Evolutionary conservation across 2,113 vertebrate genomes (phyloP).

Genomic region (Himantopus leucocephalus): DNA sequence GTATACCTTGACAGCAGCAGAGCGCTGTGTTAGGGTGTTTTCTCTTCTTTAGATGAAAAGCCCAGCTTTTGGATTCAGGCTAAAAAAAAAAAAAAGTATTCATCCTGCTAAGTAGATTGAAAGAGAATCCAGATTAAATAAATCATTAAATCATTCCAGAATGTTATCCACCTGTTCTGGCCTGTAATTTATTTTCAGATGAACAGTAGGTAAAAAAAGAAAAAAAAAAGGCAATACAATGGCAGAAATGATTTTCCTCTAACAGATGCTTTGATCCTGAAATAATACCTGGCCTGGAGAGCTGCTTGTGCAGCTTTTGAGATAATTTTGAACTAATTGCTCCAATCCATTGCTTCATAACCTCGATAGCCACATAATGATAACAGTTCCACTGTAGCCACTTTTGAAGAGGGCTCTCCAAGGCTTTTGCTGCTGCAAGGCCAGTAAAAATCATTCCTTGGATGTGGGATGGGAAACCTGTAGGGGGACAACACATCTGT

Average conservation of each 20-base stretch:
- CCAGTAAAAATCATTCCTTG: background rate
- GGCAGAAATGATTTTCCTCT: background rate
- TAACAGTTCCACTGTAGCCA: background rate
- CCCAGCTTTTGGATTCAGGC: conserved; percentile 30
- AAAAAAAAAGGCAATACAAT: background rate
- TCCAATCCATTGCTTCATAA: background rate
- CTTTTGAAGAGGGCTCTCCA: background rate
- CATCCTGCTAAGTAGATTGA: conserved; percentile 59
- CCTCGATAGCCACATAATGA: background rate
- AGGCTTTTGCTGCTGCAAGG: background rate
- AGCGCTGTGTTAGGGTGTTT: background rate
- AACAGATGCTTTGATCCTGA: conserved; percentile 49
- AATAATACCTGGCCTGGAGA: conserved; percentile 2
- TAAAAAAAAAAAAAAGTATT: background rate
- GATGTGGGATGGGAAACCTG: background rate
- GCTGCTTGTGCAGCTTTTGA: background rate
- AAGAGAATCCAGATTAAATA: conserved; percentile 69
- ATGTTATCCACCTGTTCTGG: conserved; percentile 61
- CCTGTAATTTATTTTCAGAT: conserved; percentile 52
- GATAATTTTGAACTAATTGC: background rate
- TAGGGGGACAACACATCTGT: background rate
- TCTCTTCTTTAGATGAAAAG: conserved; percentile 39
- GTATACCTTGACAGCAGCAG: conserved; percentile 4
- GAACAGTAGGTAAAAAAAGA: conserved; percentile 3
- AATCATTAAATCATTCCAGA: conserved; percentile 58